Conservation (phyloP, 1,140 invertebrate species). For the Drosophila santomea region DNA sequence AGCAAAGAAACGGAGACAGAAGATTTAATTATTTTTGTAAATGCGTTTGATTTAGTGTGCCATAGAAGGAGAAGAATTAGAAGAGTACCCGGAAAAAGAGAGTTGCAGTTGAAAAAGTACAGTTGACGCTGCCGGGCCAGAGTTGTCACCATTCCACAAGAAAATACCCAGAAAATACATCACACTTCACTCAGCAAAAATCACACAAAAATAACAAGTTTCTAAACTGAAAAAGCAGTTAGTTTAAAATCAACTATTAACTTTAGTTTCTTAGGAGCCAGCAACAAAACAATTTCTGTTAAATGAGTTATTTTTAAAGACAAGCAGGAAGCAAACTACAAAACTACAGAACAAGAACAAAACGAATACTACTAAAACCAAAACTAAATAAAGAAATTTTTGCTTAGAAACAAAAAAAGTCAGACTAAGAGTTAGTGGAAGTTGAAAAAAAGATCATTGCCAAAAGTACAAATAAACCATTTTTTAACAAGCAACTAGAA, state of each 20-base stretch:
- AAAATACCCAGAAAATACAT: slow-evolving; percentile 15
- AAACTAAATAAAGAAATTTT: slow-evolving; percentile 61
- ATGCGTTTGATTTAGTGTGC: slow-evolving; percentile 76
- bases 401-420: slow-evolving; percentile 46
- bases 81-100: slow-evolving; percentile 6
- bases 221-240: slow-evolving; percentile 57
- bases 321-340: slow-evolving; percentile 58
- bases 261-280: slow-evolving; percentile 64
- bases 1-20: slow-evolving; percentile 12
- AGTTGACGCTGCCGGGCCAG: slow-evolving; percentile 48
- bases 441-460: slow-evolving; percentile 73
- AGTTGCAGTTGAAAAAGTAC: slow-evolving; percentile 33
- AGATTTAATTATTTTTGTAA: slow-evolving; percentile 68
- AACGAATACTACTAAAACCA: slow-evolving; percentile 58
- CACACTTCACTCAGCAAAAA: slow-evolving; percentile 48
- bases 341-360: slow-evolving; percentile 59
- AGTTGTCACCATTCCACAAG: slow-evolving; percentile 53
- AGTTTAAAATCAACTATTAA: slow-evolving; percentile 58
- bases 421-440: slow-evolving; percentile 56
- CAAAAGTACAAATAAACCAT: slow-evolving; percentile 84
- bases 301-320: slow-evolving; percentile 69
- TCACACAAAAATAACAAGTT: slow-evolving; percentile 49
- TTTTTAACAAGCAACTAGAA: slow-evolving; percentile 77
- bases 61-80: slow-evolving; percentile 49
- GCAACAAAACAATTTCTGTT: slow-evolving; percentile 58